phyloP scores from a whole-genome alignment of 2,113 vertebrate species.

The Cricetomys ansorgei region DNA sequence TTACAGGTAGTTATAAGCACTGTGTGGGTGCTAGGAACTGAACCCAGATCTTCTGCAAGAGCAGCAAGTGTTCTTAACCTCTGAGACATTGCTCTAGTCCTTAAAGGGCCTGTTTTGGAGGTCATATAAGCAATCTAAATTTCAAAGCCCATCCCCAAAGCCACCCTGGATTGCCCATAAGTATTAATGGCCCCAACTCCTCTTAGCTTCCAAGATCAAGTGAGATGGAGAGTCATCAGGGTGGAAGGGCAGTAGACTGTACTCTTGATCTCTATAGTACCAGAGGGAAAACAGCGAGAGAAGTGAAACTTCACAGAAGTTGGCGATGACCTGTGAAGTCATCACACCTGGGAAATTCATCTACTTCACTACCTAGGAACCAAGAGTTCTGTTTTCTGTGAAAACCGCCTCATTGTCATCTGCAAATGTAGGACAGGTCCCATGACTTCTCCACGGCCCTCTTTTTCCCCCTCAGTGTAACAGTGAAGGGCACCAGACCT shows the following conservation, averaged over 20 bases:
- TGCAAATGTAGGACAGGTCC: neutral
- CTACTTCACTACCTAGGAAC: neutral
- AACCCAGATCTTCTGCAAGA: neutral
- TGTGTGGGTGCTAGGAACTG: neutral
- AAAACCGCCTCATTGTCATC: neutral
- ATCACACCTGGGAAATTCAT: neutral
- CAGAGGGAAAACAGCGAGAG: slow-evolving; percentile 2
- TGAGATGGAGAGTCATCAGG: no score
- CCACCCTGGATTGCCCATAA: no score
- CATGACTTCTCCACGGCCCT: neutral
- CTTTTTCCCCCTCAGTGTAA: neutral
- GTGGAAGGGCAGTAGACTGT: neutral
- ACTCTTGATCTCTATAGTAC: neutral
- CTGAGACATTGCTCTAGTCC: neutral
- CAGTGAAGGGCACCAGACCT: neutral
- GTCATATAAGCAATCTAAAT: neutral
- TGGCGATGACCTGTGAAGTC: neutral
- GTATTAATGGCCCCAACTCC: neutral
- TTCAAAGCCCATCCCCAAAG: neutral
- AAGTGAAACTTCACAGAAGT: neutral
- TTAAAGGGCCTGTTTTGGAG: neutral
- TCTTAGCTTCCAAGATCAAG: neutral
- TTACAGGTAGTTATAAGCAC: neutral
- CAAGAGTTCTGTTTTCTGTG: slow-evolving; percentile 17
- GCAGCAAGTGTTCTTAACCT: neutral